These are phyloP conservation scores for Scolopax mira DNA, from an alignment of 2,113 vertebrate genomes.

Conservation along the genomic window DNA sequence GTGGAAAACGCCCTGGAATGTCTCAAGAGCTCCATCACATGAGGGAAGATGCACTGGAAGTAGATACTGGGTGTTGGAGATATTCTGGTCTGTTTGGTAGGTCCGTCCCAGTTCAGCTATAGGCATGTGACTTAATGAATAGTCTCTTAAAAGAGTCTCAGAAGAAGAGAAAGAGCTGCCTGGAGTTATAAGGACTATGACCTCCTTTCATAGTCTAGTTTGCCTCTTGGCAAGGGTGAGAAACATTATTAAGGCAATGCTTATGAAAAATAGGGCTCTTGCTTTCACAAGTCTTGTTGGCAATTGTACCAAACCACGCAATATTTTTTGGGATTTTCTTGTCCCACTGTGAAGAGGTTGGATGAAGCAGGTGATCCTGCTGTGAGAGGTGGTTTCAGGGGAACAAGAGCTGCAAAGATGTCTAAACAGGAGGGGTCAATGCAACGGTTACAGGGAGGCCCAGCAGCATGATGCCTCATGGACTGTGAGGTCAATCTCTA, in stretches of 20 bases:
- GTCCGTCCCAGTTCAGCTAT: not conserved
- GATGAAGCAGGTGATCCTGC: not conserved
- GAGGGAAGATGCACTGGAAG: not conserved
- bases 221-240: not conserved
- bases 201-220: not conserved
- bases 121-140: not conserved
- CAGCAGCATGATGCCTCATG: not conserved
- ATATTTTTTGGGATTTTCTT: not conserved
- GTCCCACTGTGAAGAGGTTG: not conserved
- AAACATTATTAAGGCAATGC: not conserved
- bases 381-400: not conserved
- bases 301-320: not conserved
- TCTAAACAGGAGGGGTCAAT: not conserved
- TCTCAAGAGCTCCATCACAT: not conserved
- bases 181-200: not conserved
- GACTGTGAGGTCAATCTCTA: not conserved
- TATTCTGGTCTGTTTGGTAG: not conserved
- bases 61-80: not conserved
- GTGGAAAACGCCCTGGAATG: not conserved
- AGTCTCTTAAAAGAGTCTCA: not conserved
- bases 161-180: not conserved
- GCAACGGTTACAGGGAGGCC: not conserved
- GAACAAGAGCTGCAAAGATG: not conserved
- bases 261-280: not conserved
- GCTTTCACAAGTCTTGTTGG: not conserved